These are phyloP conservation scores for Nasonia giraulti DNA, from an alignment of 1,140 invertebrate species.

Conservation along the genomic window DNA sequence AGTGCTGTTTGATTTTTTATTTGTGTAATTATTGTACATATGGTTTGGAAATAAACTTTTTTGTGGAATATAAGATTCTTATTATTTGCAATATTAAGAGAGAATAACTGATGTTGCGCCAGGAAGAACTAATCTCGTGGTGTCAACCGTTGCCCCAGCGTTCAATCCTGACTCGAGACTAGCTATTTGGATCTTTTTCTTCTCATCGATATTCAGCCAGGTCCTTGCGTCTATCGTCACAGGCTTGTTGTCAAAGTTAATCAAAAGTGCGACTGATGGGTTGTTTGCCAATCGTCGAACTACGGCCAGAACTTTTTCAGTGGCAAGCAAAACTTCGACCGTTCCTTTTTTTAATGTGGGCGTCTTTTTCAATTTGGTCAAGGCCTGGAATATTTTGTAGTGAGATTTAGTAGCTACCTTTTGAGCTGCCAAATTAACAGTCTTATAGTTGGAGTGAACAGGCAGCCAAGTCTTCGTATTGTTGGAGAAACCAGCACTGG, in stretches of 20 bases:
- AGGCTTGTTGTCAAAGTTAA: slow-evolving; percentile 55
- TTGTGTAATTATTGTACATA: background rate
- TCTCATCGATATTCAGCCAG: slow-evolving; percentile 56
- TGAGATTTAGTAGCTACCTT: slow-evolving; percentile 67
- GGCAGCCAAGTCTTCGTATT: slow-evolving; percentile 77
- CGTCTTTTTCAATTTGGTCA: slow-evolving; percentile 70
- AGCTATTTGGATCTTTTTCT: slow-evolving; percentile 49
- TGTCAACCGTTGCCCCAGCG: slow-evolving; percentile 43
- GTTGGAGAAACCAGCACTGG: slow-evolving; percentile 77
- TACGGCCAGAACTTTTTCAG: slow-evolving; percentile 68
- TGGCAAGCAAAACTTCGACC: slow-evolving; percentile 64
- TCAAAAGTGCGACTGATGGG: slow-evolving; percentile 54
- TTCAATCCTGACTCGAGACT: slow-evolving; percentile 51
- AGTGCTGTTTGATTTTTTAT: background rate
- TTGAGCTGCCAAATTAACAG: slow-evolving; percentile 74
- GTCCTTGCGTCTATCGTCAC: slow-evolving; percentile 54
- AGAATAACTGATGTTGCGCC: slow-evolving; percentile 57
- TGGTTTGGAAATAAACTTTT: background rate
- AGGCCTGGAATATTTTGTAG: slow-evolving; percentile 74
- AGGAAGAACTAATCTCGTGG: slow-evolving; percentile 47
- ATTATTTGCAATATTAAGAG: background rate
- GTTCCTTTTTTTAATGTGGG: slow-evolving; percentile 67
- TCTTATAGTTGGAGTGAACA: slow-evolving; percentile 75
- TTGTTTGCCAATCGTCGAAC: slow-evolving; percentile 52
- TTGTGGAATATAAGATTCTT: background rate